Evolutionary conservation across 2,888 invertebrate species (phyloP).

Genomic region (Cryptocephalus moraei): DNA sequence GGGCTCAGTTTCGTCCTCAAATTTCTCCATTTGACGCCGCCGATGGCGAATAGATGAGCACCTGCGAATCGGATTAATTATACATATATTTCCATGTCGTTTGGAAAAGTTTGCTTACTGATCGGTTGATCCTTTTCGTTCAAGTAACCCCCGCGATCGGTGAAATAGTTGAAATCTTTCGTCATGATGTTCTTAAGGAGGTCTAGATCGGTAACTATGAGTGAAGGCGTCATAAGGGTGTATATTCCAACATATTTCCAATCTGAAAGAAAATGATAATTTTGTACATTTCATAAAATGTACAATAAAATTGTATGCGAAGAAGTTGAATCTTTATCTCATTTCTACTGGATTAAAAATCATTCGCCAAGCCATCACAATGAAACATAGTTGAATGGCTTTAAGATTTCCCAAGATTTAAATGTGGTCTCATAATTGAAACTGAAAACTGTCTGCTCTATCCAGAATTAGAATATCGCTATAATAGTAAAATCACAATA

Average conservation of each 20-base stretch:
- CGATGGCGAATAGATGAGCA: conserved; percentile 22
- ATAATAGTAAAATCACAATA: too few relatives aligned
- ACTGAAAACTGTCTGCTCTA: too few relatives aligned
- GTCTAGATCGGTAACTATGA: conserved; percentile 28
- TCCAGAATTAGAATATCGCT: too few relatives aligned
- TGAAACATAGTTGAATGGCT: too few relatives aligned
- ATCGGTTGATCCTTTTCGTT: conserved; percentile 28
- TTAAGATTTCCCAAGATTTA: too few relatives aligned
- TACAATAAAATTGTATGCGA: too few relatives aligned
- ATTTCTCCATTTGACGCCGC: conserved; percentile 2
- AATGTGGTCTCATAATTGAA: too few relatives aligned
- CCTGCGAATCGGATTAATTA: background rate
- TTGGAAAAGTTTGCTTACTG: conserved; percentile 1
- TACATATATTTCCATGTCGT: background rate
- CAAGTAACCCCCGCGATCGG: conserved; percentile 25
- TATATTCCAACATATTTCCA: conserved; percentile 22
- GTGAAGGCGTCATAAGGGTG: conserved; percentile 19
- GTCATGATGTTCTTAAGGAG: conserved; percentile 28
- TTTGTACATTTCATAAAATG: too few relatives aligned
- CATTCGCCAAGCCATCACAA: too few relatives aligned
- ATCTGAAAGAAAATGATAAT: conserved; percentile 4
- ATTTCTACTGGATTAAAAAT: too few relatives aligned
- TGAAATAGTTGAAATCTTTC: conserved; percentile 31
- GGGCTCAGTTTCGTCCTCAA: too few relatives aligned
- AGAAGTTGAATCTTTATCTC: too few relatives aligned